Conservation (phyloP, 1,140 invertebrate species). For the Trichonephila inaurata region DNA sequence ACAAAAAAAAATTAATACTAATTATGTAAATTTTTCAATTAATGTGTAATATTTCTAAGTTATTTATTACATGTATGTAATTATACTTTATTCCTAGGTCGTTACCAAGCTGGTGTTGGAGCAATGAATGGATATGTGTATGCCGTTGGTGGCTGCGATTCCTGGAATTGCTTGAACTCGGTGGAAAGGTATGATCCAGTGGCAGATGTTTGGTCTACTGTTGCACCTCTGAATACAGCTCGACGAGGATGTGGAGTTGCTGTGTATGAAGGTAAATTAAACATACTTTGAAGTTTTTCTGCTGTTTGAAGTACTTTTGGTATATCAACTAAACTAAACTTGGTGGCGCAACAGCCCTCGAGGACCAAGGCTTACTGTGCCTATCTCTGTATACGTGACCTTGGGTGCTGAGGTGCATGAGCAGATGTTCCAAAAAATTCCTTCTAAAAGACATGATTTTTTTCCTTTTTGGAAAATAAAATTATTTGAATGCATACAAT, state of each 20-base stretch:
- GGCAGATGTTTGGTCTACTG: slow-evolving; percentile 81
- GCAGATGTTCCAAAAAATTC: too few species aligned
- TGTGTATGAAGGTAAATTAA: slow-evolving; percentile 83
- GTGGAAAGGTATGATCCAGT: slow-evolving; percentile 83
- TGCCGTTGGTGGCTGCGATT: slow-evolving; percentile 83
- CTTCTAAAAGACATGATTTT: too few species aligned
- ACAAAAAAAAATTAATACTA: too few species aligned
- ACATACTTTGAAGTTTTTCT: not conserved
- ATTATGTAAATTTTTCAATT: too few species aligned
- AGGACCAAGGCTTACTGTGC: too few species aligned
- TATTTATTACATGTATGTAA: not conserved
- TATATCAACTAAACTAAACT: too few species aligned
- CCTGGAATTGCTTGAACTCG: slow-evolving; percentile 83
- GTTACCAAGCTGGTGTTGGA: slow-evolving; percentile 87
- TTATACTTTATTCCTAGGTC: slow-evolving; percentile 82
- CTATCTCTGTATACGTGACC: too few species aligned
- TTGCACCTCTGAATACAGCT: slow-evolving; percentile 79
- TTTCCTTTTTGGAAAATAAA: too few species aligned
- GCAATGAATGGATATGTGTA: slow-evolving; percentile 81
- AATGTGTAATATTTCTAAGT: too few species aligned
- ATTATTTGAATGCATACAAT: too few species aligned
- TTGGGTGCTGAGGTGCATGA: too few species aligned
- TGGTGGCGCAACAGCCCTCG: too few species aligned
- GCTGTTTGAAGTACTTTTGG: not conserved
- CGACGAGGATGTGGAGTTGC: slow-evolving; percentile 86